A percentile compares a stretch with the other conserved stretches of the same genome.
Conservation (phyloP, 1,140 invertebrate species). For the Wiebesia pumilae region DNA sequence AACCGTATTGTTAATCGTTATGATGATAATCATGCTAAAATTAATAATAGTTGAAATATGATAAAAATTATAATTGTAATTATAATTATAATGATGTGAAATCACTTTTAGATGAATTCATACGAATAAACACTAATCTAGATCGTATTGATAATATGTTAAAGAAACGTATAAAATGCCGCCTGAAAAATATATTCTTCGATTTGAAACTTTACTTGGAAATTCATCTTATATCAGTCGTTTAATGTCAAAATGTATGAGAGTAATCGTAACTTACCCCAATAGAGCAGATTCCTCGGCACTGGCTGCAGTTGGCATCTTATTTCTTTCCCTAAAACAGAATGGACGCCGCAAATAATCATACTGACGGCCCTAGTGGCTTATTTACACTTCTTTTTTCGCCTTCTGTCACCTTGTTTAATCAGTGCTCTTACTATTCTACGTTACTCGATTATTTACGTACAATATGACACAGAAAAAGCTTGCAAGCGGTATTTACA, state of each 20-base stretch:
- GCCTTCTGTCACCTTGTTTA: constrained; percentile 37
- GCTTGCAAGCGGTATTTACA: constrained; percentile 36
- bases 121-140: no score
- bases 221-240: constrained; percentile 7
- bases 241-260: background rate
- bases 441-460: background rate
- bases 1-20: background rate
- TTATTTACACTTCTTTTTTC: constrained; percentile 56
- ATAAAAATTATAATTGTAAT: background rate
- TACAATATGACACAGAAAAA: constrained; percentile 45
- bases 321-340: constrained; percentile 78
- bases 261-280: constrained; percentile 77
- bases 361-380: constrained; percentile 68
- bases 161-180: background rate
- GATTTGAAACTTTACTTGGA: background rate
- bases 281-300: constrained; percentile 83
- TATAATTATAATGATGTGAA: background rate
- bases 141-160: no score
- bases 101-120: no score
- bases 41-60: background rate
- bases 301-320: constrained; percentile 81
- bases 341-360: constrained; percentile 73
- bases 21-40: background rate
- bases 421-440: background rate
- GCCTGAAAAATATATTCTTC: background rate